These are phyloP conservation scores for Oostethus manadensis DNA, from an alignment of 2,113 vertebrate species.

Conservation along the genomic window DNA sequence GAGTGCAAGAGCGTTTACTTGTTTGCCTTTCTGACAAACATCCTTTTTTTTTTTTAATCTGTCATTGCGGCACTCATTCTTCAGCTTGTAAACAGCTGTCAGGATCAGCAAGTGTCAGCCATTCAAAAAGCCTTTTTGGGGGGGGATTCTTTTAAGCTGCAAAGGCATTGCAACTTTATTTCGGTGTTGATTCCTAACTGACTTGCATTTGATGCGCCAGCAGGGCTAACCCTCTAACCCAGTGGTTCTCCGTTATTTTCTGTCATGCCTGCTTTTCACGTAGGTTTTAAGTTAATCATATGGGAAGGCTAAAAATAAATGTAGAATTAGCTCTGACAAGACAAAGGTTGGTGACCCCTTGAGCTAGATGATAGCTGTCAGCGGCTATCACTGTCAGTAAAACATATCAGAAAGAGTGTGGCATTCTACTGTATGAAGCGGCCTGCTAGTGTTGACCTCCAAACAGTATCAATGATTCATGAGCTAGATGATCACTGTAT, in stretches of 20 bases:
- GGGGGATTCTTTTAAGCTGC: not conserved
- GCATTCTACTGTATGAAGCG: not conserved
- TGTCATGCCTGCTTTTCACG: no score
- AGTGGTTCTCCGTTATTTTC: no score
- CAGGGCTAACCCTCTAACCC: no score
- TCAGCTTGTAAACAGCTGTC: not conserved
- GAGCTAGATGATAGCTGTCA: no score
- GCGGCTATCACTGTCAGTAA: no score
- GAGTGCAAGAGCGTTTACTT: not conserved
- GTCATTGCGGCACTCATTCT: not conserved
- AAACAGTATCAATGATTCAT: slow-evolving; percentile 29
- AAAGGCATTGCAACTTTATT: no score
- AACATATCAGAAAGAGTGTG: not conserved
- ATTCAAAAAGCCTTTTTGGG: not conserved
- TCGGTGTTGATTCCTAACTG: no score
- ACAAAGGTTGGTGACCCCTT: no score
- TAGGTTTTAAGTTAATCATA: no score
- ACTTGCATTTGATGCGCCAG: no score
- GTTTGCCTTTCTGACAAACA: not conserved
- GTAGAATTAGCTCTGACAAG: no score
- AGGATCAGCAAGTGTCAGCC: not conserved
- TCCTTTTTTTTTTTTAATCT: not conserved
- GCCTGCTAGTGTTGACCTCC: not conserved
- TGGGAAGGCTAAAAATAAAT: no score
- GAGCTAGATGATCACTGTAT: slow-evolving; percentile 34